Conservation (phyloP, 2,888 invertebrate species). For the Caenorhabditis virilis region DNA sequence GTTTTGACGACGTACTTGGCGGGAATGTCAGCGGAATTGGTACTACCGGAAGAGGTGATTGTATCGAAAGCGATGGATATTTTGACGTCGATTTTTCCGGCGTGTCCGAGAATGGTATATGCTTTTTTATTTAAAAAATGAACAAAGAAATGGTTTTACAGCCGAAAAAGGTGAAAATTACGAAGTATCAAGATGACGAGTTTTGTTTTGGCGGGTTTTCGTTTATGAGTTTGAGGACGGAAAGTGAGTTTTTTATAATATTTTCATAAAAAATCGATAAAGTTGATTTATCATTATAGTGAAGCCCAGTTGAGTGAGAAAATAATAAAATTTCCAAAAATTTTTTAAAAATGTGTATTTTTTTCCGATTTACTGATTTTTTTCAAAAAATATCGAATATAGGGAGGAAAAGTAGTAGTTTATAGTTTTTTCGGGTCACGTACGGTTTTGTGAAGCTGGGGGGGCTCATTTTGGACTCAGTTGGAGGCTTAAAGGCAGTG, state of each 20-base stretch:
- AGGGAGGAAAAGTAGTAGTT: too few relatives aligned
- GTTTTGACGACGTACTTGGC: conserved; percentile 27
- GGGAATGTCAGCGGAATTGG: conserved; percentile 10
- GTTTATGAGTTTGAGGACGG: conserved; percentile 22
- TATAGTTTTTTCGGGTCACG: too few relatives aligned
- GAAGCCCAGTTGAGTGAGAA: too few relatives aligned
- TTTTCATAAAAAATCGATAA: background rate
- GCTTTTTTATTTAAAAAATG: background rate
- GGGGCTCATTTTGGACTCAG: too few relatives aligned
- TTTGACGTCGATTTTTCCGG: conserved; percentile 14
- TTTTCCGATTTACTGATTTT: too few relatives aligned
- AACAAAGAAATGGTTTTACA: background rate
- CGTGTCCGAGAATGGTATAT: conserved; percentile 7
- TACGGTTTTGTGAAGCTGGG: too few relatives aligned
- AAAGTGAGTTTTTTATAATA: conserved; percentile 8
- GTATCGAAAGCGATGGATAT: conserved; percentile 15
- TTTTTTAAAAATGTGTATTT: too few relatives aligned
- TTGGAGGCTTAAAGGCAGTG: too few relatives aligned
- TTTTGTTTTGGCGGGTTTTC: conserved; percentile 13
- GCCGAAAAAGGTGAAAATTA: conserved; percentile 5
- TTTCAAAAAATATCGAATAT: too few relatives aligned
- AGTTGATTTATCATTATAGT: too few relatives aligned
- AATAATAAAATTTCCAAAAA: too few relatives aligned
- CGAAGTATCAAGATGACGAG: conserved; percentile 28
- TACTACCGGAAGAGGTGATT: conserved; percentile 11